phyloP scores from a whole-genome alignment of 2,888 invertebrate genomes.

The Willowsia nigromaculata region DNA sequence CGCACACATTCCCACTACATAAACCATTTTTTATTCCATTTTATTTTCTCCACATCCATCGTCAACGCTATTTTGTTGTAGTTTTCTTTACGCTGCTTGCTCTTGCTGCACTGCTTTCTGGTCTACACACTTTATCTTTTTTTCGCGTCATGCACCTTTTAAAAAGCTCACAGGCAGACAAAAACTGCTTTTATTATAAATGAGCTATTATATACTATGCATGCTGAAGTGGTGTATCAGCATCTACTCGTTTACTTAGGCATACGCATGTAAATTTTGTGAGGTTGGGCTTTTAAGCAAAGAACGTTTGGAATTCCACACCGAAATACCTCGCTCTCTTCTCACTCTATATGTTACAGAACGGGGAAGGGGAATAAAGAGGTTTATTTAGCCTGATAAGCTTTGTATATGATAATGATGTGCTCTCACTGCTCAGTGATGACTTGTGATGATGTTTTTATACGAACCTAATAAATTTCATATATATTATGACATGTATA shows the following conservation, averaged over 20 bases:
- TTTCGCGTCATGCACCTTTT: neutral
- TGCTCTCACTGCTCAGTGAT: neutral
- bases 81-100: neutral
- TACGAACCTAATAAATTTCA: neutral
- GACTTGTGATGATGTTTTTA: neutral
- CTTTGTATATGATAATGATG: conserved; percentile 16
- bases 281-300: neutral
- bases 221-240: neutral
- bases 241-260: neutral
- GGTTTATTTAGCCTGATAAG: conserved; percentile 31
- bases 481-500: neutral
- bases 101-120: conserved; percentile 3
- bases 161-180: neutral
- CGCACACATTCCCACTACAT: neutral
- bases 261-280: neutral
- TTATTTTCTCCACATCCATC: neutral
- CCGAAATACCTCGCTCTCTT: neutral
- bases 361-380: neutral
- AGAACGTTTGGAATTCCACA: conserved; percentile 17
- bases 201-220: neutral
- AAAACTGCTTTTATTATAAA: conserved; percentile 13
- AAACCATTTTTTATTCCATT: conserved; percentile 7
- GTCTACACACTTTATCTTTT: neutral
- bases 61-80: neutral
- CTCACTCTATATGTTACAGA: neutral